These are phyloP conservation scores for Lepidurus arcticus DNA, from an alignment of 1,140 invertebrate species.

Conservation along the genomic window DNA sequence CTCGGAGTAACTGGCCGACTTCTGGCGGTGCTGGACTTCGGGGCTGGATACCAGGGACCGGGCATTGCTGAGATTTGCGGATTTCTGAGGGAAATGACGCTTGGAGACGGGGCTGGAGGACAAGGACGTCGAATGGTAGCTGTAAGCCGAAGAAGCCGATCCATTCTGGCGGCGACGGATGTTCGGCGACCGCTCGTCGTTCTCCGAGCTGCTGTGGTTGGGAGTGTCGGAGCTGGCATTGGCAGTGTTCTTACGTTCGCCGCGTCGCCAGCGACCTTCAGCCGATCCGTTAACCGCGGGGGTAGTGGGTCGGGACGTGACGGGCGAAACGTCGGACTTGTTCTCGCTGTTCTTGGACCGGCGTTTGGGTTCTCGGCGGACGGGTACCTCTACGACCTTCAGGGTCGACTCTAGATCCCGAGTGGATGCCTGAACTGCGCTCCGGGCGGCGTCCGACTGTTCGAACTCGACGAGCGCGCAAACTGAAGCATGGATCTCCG, in stretches of 20 bases:
- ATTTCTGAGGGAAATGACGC: conserved; percentile 23
- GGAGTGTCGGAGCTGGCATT: conserved; percentile 11
- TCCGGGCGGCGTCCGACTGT: conserved; percentile 72
- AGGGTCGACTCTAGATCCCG: conserved; percentile 23
- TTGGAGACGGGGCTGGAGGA: not conserved
- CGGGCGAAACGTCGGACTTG: conserved; percentile 26
- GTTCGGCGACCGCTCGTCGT: conserved; percentile 32
- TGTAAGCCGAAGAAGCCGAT: not conserved
- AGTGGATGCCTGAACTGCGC: conserved; percentile 55
- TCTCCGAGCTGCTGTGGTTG: conserved; percentile 30
- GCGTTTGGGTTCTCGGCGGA: conserved; percentile 30
- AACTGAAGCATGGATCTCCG: conserved; percentile 73
- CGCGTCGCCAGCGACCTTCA: conserved; percentile 27
- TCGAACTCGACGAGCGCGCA: conserved; percentile 87
- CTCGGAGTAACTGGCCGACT: conserved; percentile 40
- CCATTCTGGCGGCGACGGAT: not conserved
- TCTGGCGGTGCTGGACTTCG: conserved; percentile 35
- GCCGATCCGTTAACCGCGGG: conserved; percentile 30
- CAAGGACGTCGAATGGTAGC: conserved; percentile 28
- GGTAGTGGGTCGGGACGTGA: conserved; percentile 28
- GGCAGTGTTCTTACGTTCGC: conserved; percentile 26
- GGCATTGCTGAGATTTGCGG: conserved; percentile 25
- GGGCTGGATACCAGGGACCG: conserved; percentile 33
- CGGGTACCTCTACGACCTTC: conserved; percentile 34
- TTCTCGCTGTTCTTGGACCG: conserved; percentile 38